Conservation (phyloP, 2,797 vertebrate genomes). For the Fistularia tabacaria region DNA sequence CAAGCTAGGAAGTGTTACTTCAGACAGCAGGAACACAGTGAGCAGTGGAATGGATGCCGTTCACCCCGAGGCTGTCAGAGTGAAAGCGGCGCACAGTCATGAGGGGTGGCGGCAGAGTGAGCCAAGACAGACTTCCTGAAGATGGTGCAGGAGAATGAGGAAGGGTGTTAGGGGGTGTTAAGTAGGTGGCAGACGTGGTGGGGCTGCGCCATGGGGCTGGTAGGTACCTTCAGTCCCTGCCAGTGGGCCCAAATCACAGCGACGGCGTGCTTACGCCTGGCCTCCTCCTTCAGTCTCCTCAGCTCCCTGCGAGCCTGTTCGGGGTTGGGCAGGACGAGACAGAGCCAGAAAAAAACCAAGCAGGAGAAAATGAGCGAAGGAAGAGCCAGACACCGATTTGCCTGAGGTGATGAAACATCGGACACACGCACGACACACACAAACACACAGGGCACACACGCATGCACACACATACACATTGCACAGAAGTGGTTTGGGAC, state of each 20-base stretch:
- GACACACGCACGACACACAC: conserved; percentile 5
- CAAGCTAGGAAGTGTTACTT: too few relatives aligned
- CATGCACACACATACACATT: conserved; percentile 1
- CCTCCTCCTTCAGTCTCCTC: conserved; percentile 97
- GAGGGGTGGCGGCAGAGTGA: neutral
- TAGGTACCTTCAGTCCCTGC: conserved; percentile 98
- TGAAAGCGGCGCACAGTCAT: neutral
- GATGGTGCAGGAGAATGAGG: conserved; percentile 15
- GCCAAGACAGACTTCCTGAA: conserved; percentile 19
- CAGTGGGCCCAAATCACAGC: conserved; percentile 99
- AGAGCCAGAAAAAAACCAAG: conserved; percentile 21
- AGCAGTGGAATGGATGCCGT: too few relatives aligned
- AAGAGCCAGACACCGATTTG: conserved; percentile 34
- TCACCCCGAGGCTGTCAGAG: neutral
- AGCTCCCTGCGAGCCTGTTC: conserved; percentile 97
- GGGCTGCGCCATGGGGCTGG: conserved; percentile 45
- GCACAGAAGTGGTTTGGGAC: conserved; percentile 34
- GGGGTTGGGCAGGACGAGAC: conserved; percentile 52
- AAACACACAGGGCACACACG: conserved; percentile 1
- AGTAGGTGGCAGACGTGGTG: conserved; percentile 29
- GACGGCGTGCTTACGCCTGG: conserved; percentile 96
- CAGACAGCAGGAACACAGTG: too few relatives aligned
- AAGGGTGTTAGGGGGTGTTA: conserved; percentile 31
- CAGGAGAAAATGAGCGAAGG: conserved; percentile 47
- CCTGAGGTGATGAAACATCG: conserved; percentile 33